Conservation (phyloP, 2,888 invertebrate genomes). For the Pseudanteris insignis region DNA sequence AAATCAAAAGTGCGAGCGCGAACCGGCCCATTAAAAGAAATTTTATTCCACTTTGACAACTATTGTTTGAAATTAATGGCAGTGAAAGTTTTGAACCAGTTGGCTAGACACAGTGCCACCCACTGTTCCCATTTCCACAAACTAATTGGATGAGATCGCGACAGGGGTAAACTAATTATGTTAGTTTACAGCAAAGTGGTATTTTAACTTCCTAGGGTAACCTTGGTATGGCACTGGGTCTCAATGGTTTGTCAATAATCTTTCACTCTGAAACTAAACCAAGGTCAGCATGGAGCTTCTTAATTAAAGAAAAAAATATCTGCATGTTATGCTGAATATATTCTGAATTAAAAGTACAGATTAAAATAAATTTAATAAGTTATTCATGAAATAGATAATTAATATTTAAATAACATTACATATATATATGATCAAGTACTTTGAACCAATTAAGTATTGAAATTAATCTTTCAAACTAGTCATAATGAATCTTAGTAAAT, state of each 20-base stretch:
- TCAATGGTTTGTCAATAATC: slow-evolving; percentile 37
- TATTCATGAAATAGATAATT: no score
- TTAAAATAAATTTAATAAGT: no score
- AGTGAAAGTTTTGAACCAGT: slow-evolving; percentile 59
- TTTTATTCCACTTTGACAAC: slow-evolving; percentile 25
- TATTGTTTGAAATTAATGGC: slow-evolving; percentile 52
- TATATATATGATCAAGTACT: no score
- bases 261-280: slow-evolving; percentile 13
- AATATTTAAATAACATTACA: no score
- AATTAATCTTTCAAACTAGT: no score
- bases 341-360: no score
- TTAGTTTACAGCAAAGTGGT: slow-evolving; percentile 47
- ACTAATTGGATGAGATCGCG: slow-evolving; percentile 63
- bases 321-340: no score
- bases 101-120: slow-evolving; percentile 56
- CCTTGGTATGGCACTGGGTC: slow-evolving; percentile 20
- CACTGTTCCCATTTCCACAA: slow-evolving; percentile 59
- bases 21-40: slow-evolving; percentile 56
- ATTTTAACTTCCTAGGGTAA: slow-evolving; percentile 24
- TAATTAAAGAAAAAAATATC: no score
- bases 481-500: no score
- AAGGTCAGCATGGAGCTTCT: slow-evolving; percentile 28
- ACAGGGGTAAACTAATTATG: slow-evolving; percentile 64
- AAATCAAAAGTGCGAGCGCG: slow-evolving; percentile 54
- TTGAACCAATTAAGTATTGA: no score